Conservation (phyloP, 2,888 invertebrate genomes). For the Oxyteleia sp. region DNA sequence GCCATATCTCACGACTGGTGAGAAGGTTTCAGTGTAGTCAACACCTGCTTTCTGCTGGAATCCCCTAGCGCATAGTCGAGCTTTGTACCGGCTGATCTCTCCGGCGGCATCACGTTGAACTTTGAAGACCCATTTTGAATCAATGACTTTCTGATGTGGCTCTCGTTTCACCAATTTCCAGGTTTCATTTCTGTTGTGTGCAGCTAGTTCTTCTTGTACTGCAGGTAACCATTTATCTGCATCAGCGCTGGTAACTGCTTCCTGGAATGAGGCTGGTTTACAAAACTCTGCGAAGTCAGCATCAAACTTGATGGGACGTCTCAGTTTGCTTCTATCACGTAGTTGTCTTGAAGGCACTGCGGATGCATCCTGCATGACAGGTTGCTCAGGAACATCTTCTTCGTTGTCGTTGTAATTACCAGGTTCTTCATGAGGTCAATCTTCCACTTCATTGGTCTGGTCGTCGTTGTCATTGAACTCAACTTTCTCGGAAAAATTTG, state of each 20-base stretch:
- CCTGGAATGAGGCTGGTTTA: constrained; percentile 3
- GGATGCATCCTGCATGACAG: neutral
- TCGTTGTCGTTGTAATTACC: too few species aligned
- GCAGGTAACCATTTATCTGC: constrained; percentile 8
- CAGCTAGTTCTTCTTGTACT: constrained; percentile 19
- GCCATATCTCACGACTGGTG: constrained; percentile 48
- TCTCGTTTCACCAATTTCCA: constrained; percentile 16
- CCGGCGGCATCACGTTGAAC: neutral
- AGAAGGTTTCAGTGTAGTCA: constrained; percentile 46
- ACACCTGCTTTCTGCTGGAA: constrained; percentile 44
- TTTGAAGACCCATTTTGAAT: constrained; percentile 31
- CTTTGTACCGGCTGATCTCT: constrained; percentile 6
- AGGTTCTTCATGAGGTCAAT: too few species aligned
- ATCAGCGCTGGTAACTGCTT: constrained; percentile 8
- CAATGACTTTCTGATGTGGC: neutral
- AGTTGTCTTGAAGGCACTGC: neutral
- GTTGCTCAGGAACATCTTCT: too few species aligned
- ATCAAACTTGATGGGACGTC: neutral
- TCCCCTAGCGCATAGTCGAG: constrained; percentile 48
- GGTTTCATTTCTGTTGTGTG: constrained; percentile 9
- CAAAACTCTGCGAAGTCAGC: neutral
- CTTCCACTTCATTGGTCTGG: neutral
- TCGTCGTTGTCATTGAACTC: neutral
- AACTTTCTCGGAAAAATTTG: too few species aligned
- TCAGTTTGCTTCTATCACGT: neutral